Percentiles rank a stretch among this genome's conserved stretches.
phyloP scores from a whole-genome alignment of 2,113 vertebrate genomes.

The Caranx ignobilis region DNA sequence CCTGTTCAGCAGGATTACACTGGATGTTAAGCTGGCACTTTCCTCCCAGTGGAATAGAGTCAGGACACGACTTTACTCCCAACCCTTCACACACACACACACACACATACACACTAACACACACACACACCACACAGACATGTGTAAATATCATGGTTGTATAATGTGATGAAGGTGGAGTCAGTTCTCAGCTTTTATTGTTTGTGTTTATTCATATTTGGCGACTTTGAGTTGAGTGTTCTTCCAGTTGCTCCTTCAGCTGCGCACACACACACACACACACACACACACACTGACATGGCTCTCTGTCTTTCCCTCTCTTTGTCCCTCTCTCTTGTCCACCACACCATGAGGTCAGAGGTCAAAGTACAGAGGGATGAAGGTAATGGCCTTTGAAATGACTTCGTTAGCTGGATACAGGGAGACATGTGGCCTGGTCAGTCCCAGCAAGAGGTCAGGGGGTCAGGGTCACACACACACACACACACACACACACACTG shows the following conservation, averaged over 20 bases:
- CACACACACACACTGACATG: background rate
- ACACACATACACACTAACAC: background rate
- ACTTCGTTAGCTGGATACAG: constrained; percentile 38
- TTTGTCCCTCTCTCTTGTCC: too few relatives aligned
- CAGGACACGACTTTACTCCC: constrained; percentile 41
- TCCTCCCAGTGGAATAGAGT: constrained; percentile 24
- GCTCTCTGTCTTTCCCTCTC: background rate
- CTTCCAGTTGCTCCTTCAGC: constrained; percentile 13
- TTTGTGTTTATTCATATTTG: constrained; percentile 21
- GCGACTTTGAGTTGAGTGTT: constrained; percentile 10
- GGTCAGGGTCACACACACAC: constrained; percentile 22
- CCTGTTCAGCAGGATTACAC: constrained; percentile 51
- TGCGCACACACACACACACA: constrained; percentile 19
- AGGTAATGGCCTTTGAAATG: constrained; percentile 59
- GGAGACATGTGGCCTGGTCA: constrained; percentile 26
- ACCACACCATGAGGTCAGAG: constrained; percentile 10
- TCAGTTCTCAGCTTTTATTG: background rate
- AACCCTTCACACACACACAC: constrained; percentile 13
- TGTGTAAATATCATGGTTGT: constrained; percentile 44
- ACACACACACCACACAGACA: background rate
- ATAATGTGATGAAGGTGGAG: constrained; percentile 50
- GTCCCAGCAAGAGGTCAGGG: constrained; percentile 18
- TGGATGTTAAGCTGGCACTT: constrained; percentile 50
- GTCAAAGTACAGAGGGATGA: constrained; percentile 17
- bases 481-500: too few relatives aligned